Conservation (phyloP, 2,113 vertebrate species). For the Ginglymostoma cirratum region DNA sequence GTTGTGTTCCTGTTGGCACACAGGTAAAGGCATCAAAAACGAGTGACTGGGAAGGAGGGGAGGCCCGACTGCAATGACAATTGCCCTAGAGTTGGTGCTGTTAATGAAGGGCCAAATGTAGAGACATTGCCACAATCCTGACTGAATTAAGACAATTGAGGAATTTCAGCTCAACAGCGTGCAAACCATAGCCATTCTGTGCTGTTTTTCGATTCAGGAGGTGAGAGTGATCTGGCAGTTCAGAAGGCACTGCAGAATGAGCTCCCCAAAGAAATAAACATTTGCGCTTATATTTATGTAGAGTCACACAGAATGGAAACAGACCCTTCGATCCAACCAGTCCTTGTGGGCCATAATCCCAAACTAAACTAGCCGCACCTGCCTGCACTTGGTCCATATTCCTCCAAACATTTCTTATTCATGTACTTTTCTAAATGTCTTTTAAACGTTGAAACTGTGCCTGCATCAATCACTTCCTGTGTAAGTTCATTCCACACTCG, state of each 20-base stretch:
- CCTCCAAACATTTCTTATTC: too few species aligned
- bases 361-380: too few species aligned
- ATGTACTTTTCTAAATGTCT: too few species aligned
- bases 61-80: background rate
- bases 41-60: background rate
- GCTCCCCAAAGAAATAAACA: background rate
- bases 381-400: too few species aligned
- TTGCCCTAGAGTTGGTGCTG: background rate
- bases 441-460: too few species aligned
- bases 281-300: background rate
- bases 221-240: background rate
- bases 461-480: too few species aligned
- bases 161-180: background rate
- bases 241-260: background rate
- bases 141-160: background rate
- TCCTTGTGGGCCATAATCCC: too few species aligned
- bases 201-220: background rate
- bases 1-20: background rate
- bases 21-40: background rate
- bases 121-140: background rate
- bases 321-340: too few species aligned
- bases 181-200: too few species aligned
- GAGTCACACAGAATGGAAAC: too few species aligned
- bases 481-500: too few species aligned
- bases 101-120: background rate